Evolutionary conservation across 2,888 invertebrate species (phyloP), one percentile per base, ranked within the genome.

Genomic region (Ceramica pisi): DNA sequence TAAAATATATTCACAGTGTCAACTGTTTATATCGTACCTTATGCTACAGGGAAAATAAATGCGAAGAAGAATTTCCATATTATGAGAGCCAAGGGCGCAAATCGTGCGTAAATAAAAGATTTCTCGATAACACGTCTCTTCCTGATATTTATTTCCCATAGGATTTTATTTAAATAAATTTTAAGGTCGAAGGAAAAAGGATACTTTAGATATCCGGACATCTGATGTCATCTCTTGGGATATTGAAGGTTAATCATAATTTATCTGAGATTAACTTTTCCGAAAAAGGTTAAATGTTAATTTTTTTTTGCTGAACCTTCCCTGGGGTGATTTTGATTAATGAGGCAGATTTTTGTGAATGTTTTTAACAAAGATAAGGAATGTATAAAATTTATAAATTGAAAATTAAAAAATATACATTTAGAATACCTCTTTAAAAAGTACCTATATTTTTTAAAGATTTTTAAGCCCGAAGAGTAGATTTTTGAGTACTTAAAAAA

Each of bases 91-190:
- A 23, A 41, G 16, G 31, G 9, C 19, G 16, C 14, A 53, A 70
- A 70, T 62, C 64, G 35, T 65, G 75, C 50, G 62, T 62, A 62
- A 67, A 41, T 71, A 75, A 70, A 60, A 35, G 44, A 19, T 48
- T 65, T 65, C 35, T 46, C 55, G n/a, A 61, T 46, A 67, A 3
- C 48, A 19, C 26, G 44, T 26, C 35, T 51, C 55, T 51, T 26
- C 46, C 56, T 23, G 59, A 68, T 56, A 67, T 70, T 70, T 63
- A 73, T 80, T 77, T 73, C 77, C 81, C 67, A 48, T 19, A 48
- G 67, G 80, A 53, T 50, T 38, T 26, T 26, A 67, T 51, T 38
- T 57, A 69, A 71, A 80, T 80, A 31, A 44, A 61, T 69, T 69
- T 66, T 63, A 61, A 61, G 70, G 56, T 56, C 60, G 56, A 44